Evolutionary conservation across 2,797 vertebrate genomes (phyloP).

Genomic region (Stomatorhinus walkeri): DNA sequence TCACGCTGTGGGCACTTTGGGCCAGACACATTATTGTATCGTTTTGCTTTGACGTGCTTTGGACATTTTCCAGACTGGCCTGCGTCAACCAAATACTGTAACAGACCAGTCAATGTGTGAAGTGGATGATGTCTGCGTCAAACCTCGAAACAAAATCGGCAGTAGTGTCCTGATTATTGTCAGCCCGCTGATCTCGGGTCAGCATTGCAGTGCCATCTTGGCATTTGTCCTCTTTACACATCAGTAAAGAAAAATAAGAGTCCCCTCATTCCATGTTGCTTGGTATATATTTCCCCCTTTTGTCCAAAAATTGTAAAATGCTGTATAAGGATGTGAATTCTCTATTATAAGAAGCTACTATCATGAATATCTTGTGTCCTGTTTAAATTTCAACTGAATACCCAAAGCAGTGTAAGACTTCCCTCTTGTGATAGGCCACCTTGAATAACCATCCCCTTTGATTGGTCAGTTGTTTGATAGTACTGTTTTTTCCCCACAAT

Average conservation of each 20-base stretch:
- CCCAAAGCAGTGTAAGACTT: constrained; percentile 27
- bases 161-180: background rate
- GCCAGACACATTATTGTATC: background rate
- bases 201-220: background rate
- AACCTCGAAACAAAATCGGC: background rate
- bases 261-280: background rate
- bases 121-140: background rate
- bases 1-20: background rate
- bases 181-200: background rate
- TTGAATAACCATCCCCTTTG: constrained; percentile 46
- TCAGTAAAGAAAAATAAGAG: background rate
- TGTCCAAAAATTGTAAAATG: constrained; percentile 24
- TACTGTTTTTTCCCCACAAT: constrained; percentile 28
- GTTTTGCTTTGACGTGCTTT: constrained; percentile 6
- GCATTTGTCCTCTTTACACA: background rate
- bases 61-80: background rate
- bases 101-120: background rate
- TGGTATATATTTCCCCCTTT: background rate
- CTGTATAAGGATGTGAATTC: background rate
- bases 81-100: background rate
- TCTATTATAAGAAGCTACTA: background rate
- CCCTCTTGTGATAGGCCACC: constrained; percentile 41
- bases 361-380: constrained; percentile 2
- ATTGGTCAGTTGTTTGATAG: background rate
- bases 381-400: constrained; percentile 1